These are phyloP conservation scores for Megalops atlanticus DNA, from an alignment of 2,113 vertebrate species.

Conservation along the genomic window DNA sequence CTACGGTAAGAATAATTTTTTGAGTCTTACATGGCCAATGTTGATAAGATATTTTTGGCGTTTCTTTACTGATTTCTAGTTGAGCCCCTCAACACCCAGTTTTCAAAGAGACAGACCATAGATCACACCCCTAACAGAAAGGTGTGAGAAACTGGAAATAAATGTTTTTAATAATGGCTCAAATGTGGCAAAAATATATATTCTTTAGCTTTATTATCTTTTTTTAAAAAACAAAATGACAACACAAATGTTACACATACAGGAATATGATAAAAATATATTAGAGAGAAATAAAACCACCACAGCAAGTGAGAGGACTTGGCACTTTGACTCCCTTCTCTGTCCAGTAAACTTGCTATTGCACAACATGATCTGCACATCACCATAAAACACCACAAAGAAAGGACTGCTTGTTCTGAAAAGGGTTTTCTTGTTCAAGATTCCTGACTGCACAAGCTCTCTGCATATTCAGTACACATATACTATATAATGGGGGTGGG, in stretches of 20 bases:
- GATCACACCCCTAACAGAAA: no score
- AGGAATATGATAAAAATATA: neutral
- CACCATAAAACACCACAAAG: neutral
- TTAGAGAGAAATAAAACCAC: neutral
- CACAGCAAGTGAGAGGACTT: neutral
- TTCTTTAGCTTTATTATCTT: neutral
- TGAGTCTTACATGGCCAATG: no score
- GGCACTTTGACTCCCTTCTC: conserved; percentile 15
- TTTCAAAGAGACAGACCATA: no score
- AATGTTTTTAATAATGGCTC: neutral
- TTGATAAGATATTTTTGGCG: no score
- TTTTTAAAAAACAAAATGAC: neutral
- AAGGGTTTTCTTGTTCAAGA: neutral
- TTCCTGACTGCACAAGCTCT: neutral
- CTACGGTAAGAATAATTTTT: no score
- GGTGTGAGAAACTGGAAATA: neutral
- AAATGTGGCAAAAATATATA: neutral
- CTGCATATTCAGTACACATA: neutral
- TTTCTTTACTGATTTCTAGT: no score
- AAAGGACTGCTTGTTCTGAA: neutral
- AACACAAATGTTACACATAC: neutral
- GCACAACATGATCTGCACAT: neutral
- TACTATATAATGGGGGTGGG: neutral
- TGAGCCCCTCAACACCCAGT: no score
- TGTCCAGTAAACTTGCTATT: conserved; percentile 6